Evolutionary conservation across 2,888 invertebrate species (phyloP).

Genomic region (Euclidia mi): DNA sequence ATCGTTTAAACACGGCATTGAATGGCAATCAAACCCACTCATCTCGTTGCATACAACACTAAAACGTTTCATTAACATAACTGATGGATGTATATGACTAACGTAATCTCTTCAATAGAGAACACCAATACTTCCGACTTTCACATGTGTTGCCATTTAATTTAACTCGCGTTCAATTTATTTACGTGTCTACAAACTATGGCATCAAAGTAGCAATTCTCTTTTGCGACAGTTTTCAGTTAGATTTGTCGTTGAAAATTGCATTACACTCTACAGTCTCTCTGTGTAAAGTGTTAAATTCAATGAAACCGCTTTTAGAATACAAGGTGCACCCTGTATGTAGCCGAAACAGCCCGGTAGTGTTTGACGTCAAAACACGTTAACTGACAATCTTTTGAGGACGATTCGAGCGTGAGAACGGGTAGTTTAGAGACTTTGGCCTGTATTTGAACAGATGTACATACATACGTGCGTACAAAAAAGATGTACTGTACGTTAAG

Average conservation of each 20-base stretch:
- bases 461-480: too few relatives aligned
- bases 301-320: conserved; percentile 52
- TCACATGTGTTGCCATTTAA: background rate
- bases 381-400: conserved; percentile 10
- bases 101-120: too few relatives aligned
- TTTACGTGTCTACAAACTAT: conserved; percentile 4
- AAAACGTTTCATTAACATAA: too few relatives aligned
- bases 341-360: too few relatives aligned
- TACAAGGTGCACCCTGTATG: conserved; percentile 13
- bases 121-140: too few relatives aligned
- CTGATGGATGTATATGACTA: too few relatives aligned
- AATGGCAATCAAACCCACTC: too few relatives aligned
- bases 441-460: too few relatives aligned
- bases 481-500: too few relatives aligned
- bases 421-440: background rate
- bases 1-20: too few relatives aligned
- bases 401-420: background rate
- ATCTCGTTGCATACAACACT: too few relatives aligned
- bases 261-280: conserved; percentile 46
- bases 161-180: conserved; percentile 1
- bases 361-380: conserved; percentile 11
- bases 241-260: conserved; percentile 52
- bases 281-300: conserved; percentile 52
- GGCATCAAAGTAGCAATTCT: conserved; percentile 51
- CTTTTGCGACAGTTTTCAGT: conserved; percentile 46